phyloP scores from a whole-genome alignment of 1,140 invertebrate genomes.

The Drosophila obscura region DNA sequence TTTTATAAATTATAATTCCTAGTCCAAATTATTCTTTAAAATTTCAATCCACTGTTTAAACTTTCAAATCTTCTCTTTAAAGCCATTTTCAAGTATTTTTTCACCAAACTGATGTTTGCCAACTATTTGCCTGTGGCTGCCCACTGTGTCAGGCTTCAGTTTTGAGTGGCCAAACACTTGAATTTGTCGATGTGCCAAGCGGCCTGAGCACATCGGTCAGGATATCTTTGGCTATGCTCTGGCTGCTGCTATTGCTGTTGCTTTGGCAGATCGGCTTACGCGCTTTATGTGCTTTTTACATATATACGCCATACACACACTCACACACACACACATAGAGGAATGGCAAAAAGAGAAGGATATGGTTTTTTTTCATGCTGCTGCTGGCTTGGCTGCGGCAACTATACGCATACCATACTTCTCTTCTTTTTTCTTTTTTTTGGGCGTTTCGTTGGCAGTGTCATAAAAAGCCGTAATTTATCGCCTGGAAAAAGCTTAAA shows the following conservation, averaged over 20 bases:
- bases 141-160: conserved; percentile 48
- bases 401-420: conserved; percentile 59
- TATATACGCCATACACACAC: conserved; percentile 8
- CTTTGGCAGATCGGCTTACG: conserved; percentile 74
- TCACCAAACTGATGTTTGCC: background rate
- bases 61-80: too few species aligned
- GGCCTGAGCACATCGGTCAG: conserved; percentile 35
- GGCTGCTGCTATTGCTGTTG: conserved; percentile 36
- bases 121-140: conserved; percentile 13
- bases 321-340: conserved; percentile 5
- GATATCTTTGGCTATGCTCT: conserved; percentile 37
- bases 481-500: conserved; percentile 82
- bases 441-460: conserved; percentile 60
- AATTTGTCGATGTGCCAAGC: conserved; percentile 58
- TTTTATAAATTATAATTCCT: too few species aligned
- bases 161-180: conserved; percentile 59
- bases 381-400: conserved; percentile 50
- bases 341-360: conserved; percentile 4
- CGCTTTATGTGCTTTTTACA: conserved; percentile 69
- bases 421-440: conserved; percentile 40
- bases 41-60: too few species aligned
- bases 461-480: conserved; percentile 83
- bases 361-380: conserved; percentile 26
- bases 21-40: too few species aligned
- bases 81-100: too few species aligned